Percentiles rank a stretch among this genome's conserved stretches.
Evolutionary conservation across 2,797 vertebrate genomes (phyloP).

Genomic region (Perodicticus potto): DNA sequence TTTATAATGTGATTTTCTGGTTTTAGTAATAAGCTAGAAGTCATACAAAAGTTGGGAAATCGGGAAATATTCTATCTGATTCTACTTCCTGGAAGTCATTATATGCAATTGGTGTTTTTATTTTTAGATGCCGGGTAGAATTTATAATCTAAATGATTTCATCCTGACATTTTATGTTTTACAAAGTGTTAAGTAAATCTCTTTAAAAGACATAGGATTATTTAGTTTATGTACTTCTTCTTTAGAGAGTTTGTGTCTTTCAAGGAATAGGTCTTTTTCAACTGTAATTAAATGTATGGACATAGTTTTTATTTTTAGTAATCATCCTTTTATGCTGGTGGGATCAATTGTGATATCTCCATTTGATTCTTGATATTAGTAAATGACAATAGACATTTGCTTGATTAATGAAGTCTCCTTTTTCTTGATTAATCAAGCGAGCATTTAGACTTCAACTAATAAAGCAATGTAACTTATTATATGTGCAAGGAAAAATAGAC

Average conservation of each 20-base stretch:
- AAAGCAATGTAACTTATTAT: background rate
- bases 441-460: background rate
- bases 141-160: slow-evolving; percentile 6
- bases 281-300: background rate
- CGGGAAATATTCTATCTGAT: background rate
- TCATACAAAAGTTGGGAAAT: background rate
- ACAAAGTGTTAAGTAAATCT: background rate
- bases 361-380: background rate
- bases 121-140: background rate
- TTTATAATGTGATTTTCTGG: background rate
- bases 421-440: background rate
- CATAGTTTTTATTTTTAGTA: background rate
- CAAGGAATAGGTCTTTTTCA: background rate
- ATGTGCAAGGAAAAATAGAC: background rate
- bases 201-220: background rate
- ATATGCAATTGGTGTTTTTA: background rate
- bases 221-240: background rate
- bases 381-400: too few species aligned
- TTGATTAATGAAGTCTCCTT: too few species aligned
- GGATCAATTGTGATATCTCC: background rate
- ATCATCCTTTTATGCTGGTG: background rate
- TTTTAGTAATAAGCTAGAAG: background rate
- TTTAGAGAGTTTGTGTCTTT: background rate
- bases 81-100: background rate
- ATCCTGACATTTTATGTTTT: background rate